These are phyloP conservation scores for Actinemys pallida DNA, from an alignment of 2,113 vertebrate species.

Conservation along the genomic window DNA sequence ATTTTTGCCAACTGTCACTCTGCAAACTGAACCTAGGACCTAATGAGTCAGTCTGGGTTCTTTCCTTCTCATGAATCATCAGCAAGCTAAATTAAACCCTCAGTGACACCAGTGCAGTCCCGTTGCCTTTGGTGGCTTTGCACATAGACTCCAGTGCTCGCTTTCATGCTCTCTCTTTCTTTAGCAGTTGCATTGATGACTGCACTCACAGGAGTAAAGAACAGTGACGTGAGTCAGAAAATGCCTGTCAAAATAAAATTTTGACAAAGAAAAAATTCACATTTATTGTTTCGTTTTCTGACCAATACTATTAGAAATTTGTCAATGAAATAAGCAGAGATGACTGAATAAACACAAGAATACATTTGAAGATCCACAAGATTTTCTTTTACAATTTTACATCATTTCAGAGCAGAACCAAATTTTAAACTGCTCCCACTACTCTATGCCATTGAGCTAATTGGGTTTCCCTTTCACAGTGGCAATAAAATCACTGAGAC, in stretches of 20 bases:
- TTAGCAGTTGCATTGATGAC: neutral
- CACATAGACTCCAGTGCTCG: neutral
- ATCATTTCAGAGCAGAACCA: neutral
- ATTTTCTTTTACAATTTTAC: neutral
- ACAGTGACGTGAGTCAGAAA: neutral
- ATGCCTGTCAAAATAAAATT: neutral
- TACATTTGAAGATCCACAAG: neutral
- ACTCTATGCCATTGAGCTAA: neutral
- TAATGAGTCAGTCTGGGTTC: neutral
- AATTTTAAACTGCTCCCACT: neutral
- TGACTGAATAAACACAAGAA: neutral
- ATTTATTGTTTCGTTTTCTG: neutral
- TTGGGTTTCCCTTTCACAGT: neutral
- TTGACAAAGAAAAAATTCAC: neutral
- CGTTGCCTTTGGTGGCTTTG: neutral
- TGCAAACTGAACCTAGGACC: neutral
- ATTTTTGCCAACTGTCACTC: neutral
- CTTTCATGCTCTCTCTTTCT: neutral
- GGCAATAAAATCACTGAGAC: neutral
- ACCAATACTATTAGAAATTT: neutral
- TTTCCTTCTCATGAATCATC: slow-evolving; percentile 6
- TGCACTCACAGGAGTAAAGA: neutral
- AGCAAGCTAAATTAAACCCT: neutral
- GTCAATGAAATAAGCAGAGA: neutral
- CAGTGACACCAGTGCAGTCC: neutral